These are phyloP conservation scores for Mandrillus leucophaeus DNA, from an alignment of 2,113 vertebrate genomes.

Conservation along the genomic window DNA sequence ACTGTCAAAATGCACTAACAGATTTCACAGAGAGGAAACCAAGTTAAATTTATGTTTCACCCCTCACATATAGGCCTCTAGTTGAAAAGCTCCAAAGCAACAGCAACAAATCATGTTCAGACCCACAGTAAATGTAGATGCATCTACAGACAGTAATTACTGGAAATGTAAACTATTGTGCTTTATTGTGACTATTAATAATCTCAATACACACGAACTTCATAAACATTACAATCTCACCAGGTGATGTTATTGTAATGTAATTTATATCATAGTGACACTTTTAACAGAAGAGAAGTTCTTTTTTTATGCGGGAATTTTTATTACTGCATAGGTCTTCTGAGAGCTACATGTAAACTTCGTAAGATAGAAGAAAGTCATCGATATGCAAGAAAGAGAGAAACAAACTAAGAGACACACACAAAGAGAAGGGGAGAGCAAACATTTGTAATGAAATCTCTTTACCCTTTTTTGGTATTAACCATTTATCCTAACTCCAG, in stretches of 20 bases:
- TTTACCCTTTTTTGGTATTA: neutral
- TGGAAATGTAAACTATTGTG: neutral
- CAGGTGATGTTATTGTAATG: neutral
- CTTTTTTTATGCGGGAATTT: neutral
- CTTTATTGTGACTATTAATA: neutral
- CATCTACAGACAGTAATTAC: neutral
- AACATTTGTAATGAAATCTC: neutral
- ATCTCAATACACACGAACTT: neutral
- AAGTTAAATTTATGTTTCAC: conserved; percentile 20
- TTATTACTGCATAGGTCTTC: neutral
- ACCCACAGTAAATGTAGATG: neutral
- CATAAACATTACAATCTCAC: neutral
- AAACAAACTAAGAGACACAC: neutral
- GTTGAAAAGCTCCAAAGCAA: conserved; percentile 42
- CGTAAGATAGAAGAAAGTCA: neutral
- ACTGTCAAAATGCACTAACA: neutral
- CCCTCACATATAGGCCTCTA: neutral
- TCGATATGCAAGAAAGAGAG: neutral
- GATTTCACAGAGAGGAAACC: neutral
- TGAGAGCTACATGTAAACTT: neutral
- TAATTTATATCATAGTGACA: neutral
- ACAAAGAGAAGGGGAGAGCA: neutral
- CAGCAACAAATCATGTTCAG: conserved; percentile 18
- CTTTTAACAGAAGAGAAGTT: neutral
- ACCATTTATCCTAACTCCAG: neutral